Conservation (phyloP, 2,113 vertebrate genomes). For the Motacilla tschutschensis region DNA sequence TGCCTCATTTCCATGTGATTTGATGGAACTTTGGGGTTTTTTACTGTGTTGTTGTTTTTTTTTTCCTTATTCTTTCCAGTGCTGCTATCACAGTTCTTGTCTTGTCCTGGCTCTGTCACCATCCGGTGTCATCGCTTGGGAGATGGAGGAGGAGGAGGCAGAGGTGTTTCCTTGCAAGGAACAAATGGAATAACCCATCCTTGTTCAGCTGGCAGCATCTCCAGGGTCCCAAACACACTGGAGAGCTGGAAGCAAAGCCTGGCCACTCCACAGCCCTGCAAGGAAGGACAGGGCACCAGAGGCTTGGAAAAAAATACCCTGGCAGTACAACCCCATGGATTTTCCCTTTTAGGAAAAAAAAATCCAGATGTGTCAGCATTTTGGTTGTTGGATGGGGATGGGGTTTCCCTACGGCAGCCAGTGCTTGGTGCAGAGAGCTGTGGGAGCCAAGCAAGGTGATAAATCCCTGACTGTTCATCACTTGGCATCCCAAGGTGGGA, state of each 20-base stretch:
- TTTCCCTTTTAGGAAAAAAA: background rate
- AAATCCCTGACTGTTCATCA: background rate
- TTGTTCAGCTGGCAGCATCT: background rate
- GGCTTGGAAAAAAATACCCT: background rate
- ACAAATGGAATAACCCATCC: background rate
- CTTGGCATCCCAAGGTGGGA: background rate
- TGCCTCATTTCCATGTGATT: background rate
- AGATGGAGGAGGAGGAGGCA: background rate
- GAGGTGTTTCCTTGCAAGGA: background rate
- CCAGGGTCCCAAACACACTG: background rate
- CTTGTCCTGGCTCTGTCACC: background rate
- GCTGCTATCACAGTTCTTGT: background rate
- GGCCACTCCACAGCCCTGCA: background rate
- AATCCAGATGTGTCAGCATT: background rate
- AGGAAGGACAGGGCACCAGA: background rate
- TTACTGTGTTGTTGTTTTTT: background rate
- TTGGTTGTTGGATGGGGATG: background rate
- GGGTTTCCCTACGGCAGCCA: background rate
- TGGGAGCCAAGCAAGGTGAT: background rate
- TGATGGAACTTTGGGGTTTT: fast-evolving
- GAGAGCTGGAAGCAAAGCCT: background rate
- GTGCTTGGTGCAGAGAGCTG: background rate
- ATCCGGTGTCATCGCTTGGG: fast-evolving
- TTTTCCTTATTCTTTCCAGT: background rate
- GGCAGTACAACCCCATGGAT: background rate